Conservation (phyloP, 2,888 invertebrate genomes). For the Eristalinus aeneus region DNA sequence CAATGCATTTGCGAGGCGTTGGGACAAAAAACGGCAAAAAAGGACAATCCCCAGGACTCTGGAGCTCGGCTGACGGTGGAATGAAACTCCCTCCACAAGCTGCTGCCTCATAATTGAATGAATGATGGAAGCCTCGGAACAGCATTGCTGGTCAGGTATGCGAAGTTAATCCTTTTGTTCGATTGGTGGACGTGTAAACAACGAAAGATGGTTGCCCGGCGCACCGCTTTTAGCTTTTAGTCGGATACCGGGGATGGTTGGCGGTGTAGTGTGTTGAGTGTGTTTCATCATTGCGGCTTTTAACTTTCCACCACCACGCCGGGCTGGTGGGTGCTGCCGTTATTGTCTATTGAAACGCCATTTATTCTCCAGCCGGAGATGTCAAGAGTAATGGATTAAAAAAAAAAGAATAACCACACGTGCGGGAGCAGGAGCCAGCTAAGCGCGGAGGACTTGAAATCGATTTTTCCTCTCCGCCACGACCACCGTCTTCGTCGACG, state of each 20-base stretch:
- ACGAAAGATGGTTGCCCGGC: conserved; percentile 70
- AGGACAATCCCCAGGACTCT: background rate
- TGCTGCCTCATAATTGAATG: conserved; percentile 66
- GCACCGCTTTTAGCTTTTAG: conserved; percentile 46
- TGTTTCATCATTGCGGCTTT: conserved; percentile 52
- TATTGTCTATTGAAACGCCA: conserved; percentile 66
- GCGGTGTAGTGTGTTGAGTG: background rate
- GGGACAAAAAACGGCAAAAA: background rate
- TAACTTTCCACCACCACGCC: conserved; percentile 30
- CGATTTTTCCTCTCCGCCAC: conserved; percentile 24
- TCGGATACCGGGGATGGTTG: background rate
- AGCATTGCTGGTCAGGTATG: conserved; percentile 61
- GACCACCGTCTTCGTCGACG: background rate
- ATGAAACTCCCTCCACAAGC: background rate
- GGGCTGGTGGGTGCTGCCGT: conserved; percentile 29
- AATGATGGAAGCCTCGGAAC: conserved; percentile 66
- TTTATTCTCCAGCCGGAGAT: conserved; percentile 55
- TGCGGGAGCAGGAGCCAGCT: conserved; percentile 41
- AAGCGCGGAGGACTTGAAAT: conserved; percentile 41
- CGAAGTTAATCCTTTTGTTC: conserved; percentile 73
- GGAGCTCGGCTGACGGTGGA: background rate
- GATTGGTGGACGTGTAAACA: conserved; percentile 74
- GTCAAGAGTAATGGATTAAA: conserved; percentile 67
- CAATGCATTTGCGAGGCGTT: conserved; percentile 10
- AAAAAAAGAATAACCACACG: conserved; percentile 19